Percentiles rank a stretch among this genome's conserved stretches.
These are phyloP conservation scores for Dione vanillae DNA, from an alignment of 2,888 invertebrate species.

Conservation along the genomic window DNA sequence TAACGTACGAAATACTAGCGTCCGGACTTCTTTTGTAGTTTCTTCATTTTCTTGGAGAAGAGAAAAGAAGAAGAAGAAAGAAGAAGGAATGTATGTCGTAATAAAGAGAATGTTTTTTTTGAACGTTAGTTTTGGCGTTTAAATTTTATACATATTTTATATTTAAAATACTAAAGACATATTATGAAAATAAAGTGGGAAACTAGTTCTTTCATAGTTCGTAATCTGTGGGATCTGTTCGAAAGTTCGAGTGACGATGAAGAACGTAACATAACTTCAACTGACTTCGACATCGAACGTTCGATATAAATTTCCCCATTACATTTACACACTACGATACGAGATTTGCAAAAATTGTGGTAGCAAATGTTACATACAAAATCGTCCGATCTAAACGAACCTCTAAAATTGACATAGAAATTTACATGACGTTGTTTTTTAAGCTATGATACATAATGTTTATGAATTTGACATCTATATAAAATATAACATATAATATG, in stretches of 20 bases:
- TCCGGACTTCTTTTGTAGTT: not conserved
- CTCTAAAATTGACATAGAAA: constrained; percentile 82
- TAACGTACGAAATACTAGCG: not conserved
- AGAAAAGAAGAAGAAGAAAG: too few relatives aligned
- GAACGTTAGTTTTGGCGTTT: too few relatives aligned
- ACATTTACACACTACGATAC: constrained; percentile 53
- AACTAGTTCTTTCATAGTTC: not conserved
- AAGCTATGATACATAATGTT: constrained; percentile 77
- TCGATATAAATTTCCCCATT: constrained; percentile 61
- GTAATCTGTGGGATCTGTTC: constrained; percentile 4
- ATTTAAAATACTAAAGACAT: too few relatives aligned
- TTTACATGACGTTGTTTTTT: constrained; percentile 70
- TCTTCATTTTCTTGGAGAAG: too few relatives aligned
- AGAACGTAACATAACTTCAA: constrained; percentile 57
- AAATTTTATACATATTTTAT: too few relatives aligned
- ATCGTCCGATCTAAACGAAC: constrained; percentile 66
- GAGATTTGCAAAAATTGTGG: constrained; percentile 79
- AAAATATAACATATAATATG: constrained; percentile 70
- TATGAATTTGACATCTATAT: constrained; percentile 80
- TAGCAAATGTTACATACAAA: constrained; percentile 77
- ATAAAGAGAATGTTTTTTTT: too few relatives aligned
- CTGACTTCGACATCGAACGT: constrained; percentile 69
- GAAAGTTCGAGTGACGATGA: constrained; percentile 21
- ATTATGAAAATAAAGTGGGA: too few relatives aligned
- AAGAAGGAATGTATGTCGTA: too few relatives aligned